Percentiles rank a stretch among this genome's conserved stretches.
phyloP scores from a whole-genome alignment of 2,888 invertebrate species.

The Eurois occulta region DNA sequence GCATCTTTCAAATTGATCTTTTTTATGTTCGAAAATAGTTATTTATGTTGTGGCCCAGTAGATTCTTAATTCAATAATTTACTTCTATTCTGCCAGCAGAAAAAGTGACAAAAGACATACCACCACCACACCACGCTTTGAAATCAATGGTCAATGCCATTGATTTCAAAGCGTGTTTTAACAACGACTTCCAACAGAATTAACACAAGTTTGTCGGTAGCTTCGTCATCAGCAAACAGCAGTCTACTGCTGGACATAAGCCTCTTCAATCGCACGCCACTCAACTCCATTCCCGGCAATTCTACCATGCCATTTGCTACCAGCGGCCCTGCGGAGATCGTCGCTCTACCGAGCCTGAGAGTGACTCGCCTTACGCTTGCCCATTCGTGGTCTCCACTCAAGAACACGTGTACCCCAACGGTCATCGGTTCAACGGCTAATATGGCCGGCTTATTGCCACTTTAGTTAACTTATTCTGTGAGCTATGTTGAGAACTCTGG shows the following conservation, averaged over 20 bases:
- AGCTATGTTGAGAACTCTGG: too few species aligned
- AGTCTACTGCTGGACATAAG: too few species aligned
- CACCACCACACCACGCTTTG: too few species aligned
- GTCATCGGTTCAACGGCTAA: neutral
- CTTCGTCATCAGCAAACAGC: neutral
- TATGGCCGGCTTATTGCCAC: neutral
- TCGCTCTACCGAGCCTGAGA: neutral
- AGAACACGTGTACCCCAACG: neutral
- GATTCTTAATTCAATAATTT: neutral
- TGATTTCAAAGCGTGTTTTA: neutral
- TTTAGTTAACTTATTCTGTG: neutral
- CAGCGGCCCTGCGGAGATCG: neutral
- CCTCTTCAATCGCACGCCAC: neutral
- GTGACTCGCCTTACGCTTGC: neutral
- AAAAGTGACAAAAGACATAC: too few species aligned
- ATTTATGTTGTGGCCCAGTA: neutral
- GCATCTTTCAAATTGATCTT: neutral
- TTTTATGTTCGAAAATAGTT: neutral
- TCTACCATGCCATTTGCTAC: neutral
- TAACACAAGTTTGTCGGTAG: neutral
- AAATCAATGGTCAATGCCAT: too few species aligned
- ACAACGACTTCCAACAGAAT: neutral
- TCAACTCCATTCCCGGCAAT: neutral
- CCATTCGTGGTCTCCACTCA: neutral
- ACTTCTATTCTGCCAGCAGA: neutral